Conservation (phyloP, 2,113 vertebrate species). For the Scolopax mira region DNA sequence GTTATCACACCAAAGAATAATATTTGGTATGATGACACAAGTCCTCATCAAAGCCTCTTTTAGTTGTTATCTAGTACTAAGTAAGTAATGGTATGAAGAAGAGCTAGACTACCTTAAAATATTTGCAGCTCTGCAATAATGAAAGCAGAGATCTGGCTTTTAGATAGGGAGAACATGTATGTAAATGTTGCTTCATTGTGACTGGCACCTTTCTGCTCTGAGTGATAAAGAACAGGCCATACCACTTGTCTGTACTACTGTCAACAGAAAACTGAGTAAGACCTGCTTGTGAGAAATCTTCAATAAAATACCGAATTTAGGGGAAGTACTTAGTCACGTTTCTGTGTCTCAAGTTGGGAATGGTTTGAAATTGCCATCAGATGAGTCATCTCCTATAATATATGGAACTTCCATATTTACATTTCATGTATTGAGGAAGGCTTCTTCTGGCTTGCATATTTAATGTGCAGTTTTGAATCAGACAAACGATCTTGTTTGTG, state of each 20-base stretch:
- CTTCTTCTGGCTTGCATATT: neutral
- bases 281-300: neutral
- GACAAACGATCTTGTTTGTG: neutral
- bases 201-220: slow-evolving; percentile 12
- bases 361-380: neutral
- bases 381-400: neutral
- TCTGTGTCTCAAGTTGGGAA: neutral
- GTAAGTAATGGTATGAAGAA: neutral
- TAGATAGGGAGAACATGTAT: slow-evolving; percentile 22
- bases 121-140: neutral
- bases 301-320: neutral
- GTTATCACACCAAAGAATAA: neutral
- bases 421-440: neutral
- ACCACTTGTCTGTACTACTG: neutral
- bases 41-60: neutral
- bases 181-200: slow-evolving; percentile 25
- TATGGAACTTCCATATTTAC: neutral
- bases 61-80: neutral
- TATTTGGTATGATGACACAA: neutral
- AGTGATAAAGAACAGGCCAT: slow-evolving; percentile 20
- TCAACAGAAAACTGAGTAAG: neutral
- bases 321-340: neutral
- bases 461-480: neutral
- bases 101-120: slow-evolving; percentile 12
- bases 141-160: neutral